A percentile compares a stretch with the other conserved stretches of the same genome.
phyloP scores from a whole-genome alignment of 2,113 vertebrate species.

The Seriola rivoliana region DNA sequence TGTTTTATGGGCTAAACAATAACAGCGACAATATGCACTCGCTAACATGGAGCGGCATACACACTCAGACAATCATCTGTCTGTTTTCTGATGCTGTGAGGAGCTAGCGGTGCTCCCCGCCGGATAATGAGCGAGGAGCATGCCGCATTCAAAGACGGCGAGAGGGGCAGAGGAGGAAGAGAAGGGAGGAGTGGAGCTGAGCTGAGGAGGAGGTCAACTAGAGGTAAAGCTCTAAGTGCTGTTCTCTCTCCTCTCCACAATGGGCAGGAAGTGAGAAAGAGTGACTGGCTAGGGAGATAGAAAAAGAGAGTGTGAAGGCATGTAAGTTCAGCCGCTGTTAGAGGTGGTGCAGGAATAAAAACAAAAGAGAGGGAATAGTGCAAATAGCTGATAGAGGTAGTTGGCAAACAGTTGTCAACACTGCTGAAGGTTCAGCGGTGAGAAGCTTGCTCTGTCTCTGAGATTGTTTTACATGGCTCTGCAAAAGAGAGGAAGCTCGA shows the following conservation, averaged over 20 bases:
- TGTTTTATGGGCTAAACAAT: slow-evolving; percentile 6
- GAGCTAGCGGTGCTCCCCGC: slow-evolving; percentile 16
- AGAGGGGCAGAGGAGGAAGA: slow-evolving; percentile 21
- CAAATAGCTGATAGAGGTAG: slow-evolving; percentile 26
- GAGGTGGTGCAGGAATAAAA: slow-evolving; percentile 12
- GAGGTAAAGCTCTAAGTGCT: slow-evolving; percentile 79
- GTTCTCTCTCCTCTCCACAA: slow-evolving; percentile 55
- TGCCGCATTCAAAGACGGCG: slow-evolving; percentile 35
- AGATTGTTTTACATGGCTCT: slow-evolving; percentile 50
- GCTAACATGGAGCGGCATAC: neutral
- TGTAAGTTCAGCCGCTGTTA: slow-evolving; percentile 1
- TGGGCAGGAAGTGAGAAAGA: slow-evolving; percentile 67
- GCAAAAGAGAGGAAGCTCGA: slow-evolving; percentile 45
- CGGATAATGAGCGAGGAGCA: slow-evolving; percentile 58
- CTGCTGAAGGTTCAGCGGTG: slow-evolving; percentile 21
- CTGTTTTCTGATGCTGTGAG: slow-evolving; percentile 27
- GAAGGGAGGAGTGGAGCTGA: slow-evolving; percentile 29
- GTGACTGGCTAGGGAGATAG: slow-evolving; percentile 52
- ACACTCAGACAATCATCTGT: slow-evolving; percentile 15
- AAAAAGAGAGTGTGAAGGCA: slow-evolving; percentile 36
- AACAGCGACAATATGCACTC: neutral
- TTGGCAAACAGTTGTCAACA: slow-evolving; percentile 63
- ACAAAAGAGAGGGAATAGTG: slow-evolving; percentile 32
- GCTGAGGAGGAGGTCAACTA: slow-evolving; percentile 72
- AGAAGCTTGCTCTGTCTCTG: slow-evolving; percentile 17